These are phyloP conservation scores for human DNA, from an alignment of 2,113 vertebrate genomes.

Conservation along the genomic window GRCh38 chr1:80651501-80652000, in stretches of 20 bases:
- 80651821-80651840: not conserved
- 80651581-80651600: not conserved
- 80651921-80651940: not conserved
- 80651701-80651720: not conserved
- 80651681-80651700: not conserved
- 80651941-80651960: not conserved
- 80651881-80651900: not conserved
- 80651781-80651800: not conserved
- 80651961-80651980: not conserved
- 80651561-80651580: not conserved
- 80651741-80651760: not conserved
- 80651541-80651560: not conserved
- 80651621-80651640: not conserved
- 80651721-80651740: not conserved
- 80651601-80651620: not conserved
- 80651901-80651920: not conserved
- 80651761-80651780: not conserved
- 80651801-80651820: not conserved
- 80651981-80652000: not conserved
- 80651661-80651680: not conserved
- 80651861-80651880: not conserved
- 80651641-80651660: not conserved
- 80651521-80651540: not conserved
- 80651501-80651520: not conserved
- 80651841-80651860: not conserved